These are phyloP conservation scores for Pseudopleuronectes americanus DNA, from an alignment of 2,797 vertebrate species.

Conservation along the genomic window DNA sequence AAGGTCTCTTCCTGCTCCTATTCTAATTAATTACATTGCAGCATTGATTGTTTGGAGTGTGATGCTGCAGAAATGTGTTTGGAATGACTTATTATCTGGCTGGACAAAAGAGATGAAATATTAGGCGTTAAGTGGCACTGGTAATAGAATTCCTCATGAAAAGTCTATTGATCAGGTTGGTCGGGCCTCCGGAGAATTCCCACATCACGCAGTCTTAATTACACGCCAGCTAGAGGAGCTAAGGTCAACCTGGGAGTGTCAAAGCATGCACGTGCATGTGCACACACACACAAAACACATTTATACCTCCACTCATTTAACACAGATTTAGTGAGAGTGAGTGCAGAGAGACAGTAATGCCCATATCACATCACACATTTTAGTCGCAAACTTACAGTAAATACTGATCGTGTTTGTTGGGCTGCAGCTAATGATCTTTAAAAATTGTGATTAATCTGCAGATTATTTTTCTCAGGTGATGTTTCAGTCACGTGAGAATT, in stretches of 20 bases:
- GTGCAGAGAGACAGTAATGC: not conserved
- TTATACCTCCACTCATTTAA: conserved; percentile 13
- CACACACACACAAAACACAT: conserved; percentile 1
- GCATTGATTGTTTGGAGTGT: conserved; percentile 83
- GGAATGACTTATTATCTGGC: conserved; percentile 82
- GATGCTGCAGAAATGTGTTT: conserved; percentile 78
- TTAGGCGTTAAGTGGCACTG: conserved; percentile 85
- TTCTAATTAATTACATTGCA: conserved; percentile 79
- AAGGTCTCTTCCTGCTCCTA: conserved; percentile 68
- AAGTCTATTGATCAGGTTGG: conserved; percentile 83
- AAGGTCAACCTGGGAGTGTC: conserved; percentile 58
- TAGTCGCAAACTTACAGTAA: not conserved
- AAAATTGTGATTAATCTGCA: not conserved
- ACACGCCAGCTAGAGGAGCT: conserved; percentile 65
- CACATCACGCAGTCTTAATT: conserved; percentile 83
- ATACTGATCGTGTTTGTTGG: not conserved
- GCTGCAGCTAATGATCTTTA: not conserved
- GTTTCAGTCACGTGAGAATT: not conserved
- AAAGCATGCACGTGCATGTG: conserved; percentile 9
- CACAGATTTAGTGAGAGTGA: conserved; percentile 6
- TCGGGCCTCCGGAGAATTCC: conserved; percentile 74
- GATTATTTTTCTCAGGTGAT: not conserved
- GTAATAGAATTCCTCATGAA: conserved; percentile 85
- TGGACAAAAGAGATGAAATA: conserved; percentile 86
- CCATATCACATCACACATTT: not conserved